Evolutionary conservation across 2,888 invertebrate species (phyloP), one percentile per base, ranked within the genome.

Genomic region (Hylaea fasciaria): DNA sequence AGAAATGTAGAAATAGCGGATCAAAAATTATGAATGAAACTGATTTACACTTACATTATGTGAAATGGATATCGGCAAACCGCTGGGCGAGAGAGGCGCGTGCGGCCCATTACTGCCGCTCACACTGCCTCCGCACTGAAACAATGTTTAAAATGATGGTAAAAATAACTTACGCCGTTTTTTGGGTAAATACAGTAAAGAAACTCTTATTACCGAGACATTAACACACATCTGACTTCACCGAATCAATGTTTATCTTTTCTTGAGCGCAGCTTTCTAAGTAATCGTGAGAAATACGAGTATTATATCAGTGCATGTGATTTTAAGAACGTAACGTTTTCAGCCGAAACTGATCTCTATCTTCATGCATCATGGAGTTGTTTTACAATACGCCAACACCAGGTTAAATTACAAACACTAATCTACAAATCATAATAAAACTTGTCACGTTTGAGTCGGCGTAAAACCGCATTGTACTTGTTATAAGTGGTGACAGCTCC

Each of bases 41-140:
- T 9, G 44, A 5, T 66, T 58, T 54, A 51, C 14, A 86, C 91
- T 90, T 77, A 92, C 92, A 78, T 89, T 91, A 77, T 90, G 90
- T 79, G 87, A 83, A 78, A 87, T 82, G 71, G 88, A 83, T 79
- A 84, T 89, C 80, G 91, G 91, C 85, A 91, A 79, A 78, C 89
- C 87, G 81, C 89, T 89, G 75, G 92, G 91, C 79, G 92, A 92
- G 64, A 92, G 88, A 73, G 91, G 91, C 80, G 86, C 91, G 83
- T 86, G 91, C 70, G 86, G 90, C 78, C 90, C 91, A 89, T 90
- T 89, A 84, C 87, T 90, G 76, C 83, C 87, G 82, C 83, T 86
- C 74, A 86, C 85, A 69, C 79, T 89, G 73, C 87, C 90, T 76
- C 88, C 89, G 70, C 87, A 83, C 92, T 92, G 80, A 52, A 87